Evolutionary conservation across 2,888 invertebrate genomes (phyloP).

Genomic region (Gryllus longicercus): DNA sequence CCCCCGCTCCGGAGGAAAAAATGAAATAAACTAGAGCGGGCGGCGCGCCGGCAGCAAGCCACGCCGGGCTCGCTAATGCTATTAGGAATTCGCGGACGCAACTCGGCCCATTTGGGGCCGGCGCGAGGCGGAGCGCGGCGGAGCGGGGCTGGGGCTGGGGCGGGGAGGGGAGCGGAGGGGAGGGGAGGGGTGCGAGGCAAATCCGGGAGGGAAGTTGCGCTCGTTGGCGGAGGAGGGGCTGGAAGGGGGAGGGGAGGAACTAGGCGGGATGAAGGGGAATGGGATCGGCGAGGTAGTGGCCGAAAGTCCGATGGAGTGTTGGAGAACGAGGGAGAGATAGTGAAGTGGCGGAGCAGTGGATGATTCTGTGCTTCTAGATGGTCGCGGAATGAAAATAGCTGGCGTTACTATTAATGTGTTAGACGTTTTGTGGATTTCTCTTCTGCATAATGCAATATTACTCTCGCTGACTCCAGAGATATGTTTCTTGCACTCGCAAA

Average conservation of each 20-base stretch:
- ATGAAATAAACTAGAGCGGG: conserved; percentile 1
- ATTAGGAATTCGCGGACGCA: conserved; percentile 17
- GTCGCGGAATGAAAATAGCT: too few species aligned
- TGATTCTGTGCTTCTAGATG: too few species aligned
- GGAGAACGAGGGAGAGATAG: too few species aligned
- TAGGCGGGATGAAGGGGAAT: too few species aligned
- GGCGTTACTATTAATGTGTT: too few species aligned
- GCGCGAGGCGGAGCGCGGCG: neutral
- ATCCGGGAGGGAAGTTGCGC: neutral
- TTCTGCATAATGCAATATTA: too few species aligned
- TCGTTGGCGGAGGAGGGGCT: neutral
- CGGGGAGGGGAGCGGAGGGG: neutral
- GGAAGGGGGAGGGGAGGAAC: neutral
- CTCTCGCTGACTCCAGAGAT: too few species aligned
- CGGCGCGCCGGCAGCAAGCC: neutral
- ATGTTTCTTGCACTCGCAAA: too few species aligned
- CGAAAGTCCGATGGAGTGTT: too few species aligned
- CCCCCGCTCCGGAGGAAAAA: neutral
- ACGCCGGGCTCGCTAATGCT: neutral
- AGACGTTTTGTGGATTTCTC: too few species aligned
- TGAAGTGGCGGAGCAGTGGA: too few species aligned
- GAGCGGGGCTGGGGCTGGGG: neutral
- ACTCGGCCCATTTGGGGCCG: conserved; percentile 1
- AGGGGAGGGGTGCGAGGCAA: neutral
- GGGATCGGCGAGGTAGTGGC: too few species aligned